Evolutionary conservation across 2,888 invertebrate species (phyloP).

Genomic region (Leptinotarsa juncta): DNA sequence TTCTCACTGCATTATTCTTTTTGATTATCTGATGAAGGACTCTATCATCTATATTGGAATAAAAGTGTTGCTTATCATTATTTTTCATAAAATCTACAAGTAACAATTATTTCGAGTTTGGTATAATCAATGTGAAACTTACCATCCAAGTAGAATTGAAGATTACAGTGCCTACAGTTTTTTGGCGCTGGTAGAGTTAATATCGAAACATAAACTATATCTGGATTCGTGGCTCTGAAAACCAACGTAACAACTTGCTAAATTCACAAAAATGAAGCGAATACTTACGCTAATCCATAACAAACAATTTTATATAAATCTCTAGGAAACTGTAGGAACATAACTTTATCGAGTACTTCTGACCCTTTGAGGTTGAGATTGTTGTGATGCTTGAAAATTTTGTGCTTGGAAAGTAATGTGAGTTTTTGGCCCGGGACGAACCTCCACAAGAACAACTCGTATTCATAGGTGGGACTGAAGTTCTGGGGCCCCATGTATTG

Average conservation of each 20-base stretch:
- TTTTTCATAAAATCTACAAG: too few species aligned
- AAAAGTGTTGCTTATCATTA: too few species aligned
- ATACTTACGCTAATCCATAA: constrained; percentile 75
- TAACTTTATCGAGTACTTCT: constrained; percentile 69
- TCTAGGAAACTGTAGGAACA: constrained; percentile 79
- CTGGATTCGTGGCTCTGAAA: constrained; percentile 61
- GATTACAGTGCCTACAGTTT: constrained; percentile 70
- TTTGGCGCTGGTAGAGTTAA: constrained; percentile 75
- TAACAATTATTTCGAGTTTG: too few species aligned
- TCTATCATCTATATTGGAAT: too few species aligned
- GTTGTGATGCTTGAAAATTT: constrained; percentile 61
- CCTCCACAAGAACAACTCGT: constrained; percentile 64
- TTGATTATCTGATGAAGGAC: too few species aligned
- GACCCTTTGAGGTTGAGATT: constrained; percentile 52
- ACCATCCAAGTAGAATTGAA: constrained; percentile 56
- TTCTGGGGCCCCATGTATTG: constrained; percentile 50
- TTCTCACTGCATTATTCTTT: too few species aligned
- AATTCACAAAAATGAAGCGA: constrained; percentile 14
- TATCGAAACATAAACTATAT: constrained; percentile 74
- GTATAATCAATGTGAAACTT: constrained; percentile 35
- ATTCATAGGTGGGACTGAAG: constrained; percentile 57
- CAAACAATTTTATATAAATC: constrained; percentile 75
- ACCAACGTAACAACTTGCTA: constrained; percentile 35
- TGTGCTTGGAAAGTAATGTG: constrained; percentile 61
- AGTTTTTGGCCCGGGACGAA: constrained; percentile 63